Base-by-base conservation (phyloP, 2,113 vertebrate genomes). In the Pteronura brasiliensis region DNA sequence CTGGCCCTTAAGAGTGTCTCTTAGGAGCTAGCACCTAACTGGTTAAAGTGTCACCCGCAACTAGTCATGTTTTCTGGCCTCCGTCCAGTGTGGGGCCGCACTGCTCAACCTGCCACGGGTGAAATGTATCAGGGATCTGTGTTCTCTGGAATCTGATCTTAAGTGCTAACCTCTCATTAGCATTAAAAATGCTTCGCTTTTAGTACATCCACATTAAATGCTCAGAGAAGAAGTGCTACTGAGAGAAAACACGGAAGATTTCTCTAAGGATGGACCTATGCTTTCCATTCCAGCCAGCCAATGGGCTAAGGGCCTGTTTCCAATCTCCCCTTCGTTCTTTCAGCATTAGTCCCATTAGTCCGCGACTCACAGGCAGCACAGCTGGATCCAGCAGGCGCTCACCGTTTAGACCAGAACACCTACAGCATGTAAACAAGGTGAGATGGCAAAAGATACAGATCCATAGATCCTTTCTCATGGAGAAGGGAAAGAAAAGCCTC, bases 191-290 rank as follows among this genome's bases (percentile, higher is more conserved):
- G 18, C 15, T 95, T 52, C 49, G 52, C 65, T 93, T 92, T 74
- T 77, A 97, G 80, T 69, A 74, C 18, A 4, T 89, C 72, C 96
- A 93, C 36, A 49, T 92, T 91, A 95, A 93, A 96, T 55, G 86
- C 82, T 97, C 86, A 90, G 42, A n/a, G 57, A 88, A 89, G 89
- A 96, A 89, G 85, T 95, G 63, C 87, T 91, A 93, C 92, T 80
- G 44, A 85, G 65, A 95, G 95, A 97, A 97, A 98, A 97, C 93
- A 96, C 44, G 95, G 95, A 84, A 59, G 59, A 71, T 74, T 95
- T 95, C 92, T 89, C 94, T 96, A 96, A 90, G 83, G 97, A 96
- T 91, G 59, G 83, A 96, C 87, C 90, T 83, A 92, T 86, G 93
- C 63, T 86, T 93, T 97, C 85, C 87, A 91, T 92, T 42, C 74